Percentiles rank a stretch among this genome's conserved stretches.
Conservation (phyloP, 2,113 vertebrate genomes). For the Dipodomys spectabilis region DNA sequence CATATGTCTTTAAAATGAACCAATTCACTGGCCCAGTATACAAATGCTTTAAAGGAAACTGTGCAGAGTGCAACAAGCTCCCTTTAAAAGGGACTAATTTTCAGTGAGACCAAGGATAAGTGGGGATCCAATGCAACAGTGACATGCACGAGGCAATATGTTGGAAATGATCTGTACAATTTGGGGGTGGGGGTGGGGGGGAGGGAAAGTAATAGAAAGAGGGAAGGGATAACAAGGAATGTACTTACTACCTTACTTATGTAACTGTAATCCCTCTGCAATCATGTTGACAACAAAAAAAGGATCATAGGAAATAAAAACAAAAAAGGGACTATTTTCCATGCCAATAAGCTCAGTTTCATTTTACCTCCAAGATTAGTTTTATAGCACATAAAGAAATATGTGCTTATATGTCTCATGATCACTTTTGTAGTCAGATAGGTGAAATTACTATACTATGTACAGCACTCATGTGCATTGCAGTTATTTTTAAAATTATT, state of each 20-base stretch:
- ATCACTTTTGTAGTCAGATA: background rate
- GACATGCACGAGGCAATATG: too few species aligned
- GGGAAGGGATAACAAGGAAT: too few species aligned
- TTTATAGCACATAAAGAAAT: background rate
- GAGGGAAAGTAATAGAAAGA: too few species aligned
- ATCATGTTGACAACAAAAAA: too few species aligned
- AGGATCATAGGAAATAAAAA: too few species aligned
- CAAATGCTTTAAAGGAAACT: constrained; percentile 25
- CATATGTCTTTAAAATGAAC: background rate
- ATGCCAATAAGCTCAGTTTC: background rate
- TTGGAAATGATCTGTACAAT: too few species aligned
- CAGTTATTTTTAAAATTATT: background rate
- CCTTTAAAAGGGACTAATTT: background rate
- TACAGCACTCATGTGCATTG: background rate
- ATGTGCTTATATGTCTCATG: background rate
- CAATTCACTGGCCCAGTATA: background rate
- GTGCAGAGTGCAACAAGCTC: background rate
- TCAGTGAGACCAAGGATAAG: too few species aligned
- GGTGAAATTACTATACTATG: background rate
- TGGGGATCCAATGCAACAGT: too few species aligned
- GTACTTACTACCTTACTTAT: too few species aligned
- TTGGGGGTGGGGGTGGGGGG: too few species aligned
- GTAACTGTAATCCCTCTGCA: too few species aligned
- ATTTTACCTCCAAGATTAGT: background rate
- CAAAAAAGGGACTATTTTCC: background rate